These are phyloP conservation scores for Cryptomyrus ogoouensis DNA, from an alignment of 2,113 vertebrate species.

Conservation along the genomic window DNA sequence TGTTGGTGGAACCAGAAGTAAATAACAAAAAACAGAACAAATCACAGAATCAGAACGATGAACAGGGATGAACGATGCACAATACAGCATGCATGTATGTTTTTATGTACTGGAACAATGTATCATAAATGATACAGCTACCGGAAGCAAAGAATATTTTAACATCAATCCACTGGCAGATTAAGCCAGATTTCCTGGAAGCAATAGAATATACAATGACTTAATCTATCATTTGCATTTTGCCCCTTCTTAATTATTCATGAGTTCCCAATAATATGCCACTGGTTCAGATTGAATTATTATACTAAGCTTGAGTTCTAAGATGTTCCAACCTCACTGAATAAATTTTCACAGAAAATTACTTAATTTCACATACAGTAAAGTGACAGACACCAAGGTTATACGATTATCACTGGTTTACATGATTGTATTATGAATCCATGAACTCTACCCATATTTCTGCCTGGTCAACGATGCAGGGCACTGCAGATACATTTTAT, in stretches of 20 bases:
- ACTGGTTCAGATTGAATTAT: neutral
- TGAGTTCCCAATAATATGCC: neutral
- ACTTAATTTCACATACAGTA: neutral
- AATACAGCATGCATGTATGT: neutral
- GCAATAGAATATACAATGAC: neutral
- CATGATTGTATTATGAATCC: neutral
- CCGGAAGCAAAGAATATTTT: neutral
- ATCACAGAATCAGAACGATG: neutral
- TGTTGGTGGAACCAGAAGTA: neutral
- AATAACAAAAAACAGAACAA: neutral
- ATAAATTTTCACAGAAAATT: neutral
- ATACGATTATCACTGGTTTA: neutral
- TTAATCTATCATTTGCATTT: conserved; percentile 8
- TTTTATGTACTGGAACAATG: neutral
- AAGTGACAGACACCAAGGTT: neutral
- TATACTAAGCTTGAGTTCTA: neutral
- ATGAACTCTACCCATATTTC: neutral
- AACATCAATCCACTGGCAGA: neutral
- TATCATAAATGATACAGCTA: neutral
- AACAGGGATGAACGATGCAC: neutral
- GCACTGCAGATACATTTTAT: neutral
- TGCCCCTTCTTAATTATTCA: neutral
- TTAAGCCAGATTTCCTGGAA: neutral
- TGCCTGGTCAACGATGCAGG: neutral
- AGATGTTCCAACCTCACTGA: neutral